Evolutionary conservation across 2,797 vertebrate species (phyloP).

Genomic region (Salarias fasciatus): DNA sequence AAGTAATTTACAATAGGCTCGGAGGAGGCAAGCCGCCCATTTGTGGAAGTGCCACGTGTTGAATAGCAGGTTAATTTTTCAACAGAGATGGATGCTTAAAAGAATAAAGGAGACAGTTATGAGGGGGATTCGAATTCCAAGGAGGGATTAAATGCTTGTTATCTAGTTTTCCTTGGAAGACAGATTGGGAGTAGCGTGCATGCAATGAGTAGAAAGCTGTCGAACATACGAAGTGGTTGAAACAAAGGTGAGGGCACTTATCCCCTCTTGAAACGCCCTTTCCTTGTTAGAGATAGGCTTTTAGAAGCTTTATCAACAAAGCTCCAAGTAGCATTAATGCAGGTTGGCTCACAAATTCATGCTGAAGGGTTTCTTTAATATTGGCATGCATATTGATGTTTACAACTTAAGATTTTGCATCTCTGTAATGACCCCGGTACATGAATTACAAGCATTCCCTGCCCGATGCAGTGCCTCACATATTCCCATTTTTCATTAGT

Average conservation of each 20-base stretch:
- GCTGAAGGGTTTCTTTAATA: constrained; percentile 71
- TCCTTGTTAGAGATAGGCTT: constrained; percentile 60
- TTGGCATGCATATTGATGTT: constrained; percentile 74
- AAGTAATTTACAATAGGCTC: constrained; percentile 95
- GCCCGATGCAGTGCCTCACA: constrained; percentile 29
- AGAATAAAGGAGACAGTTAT: constrained; percentile 86
- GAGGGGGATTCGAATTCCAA: constrained; percentile 86
- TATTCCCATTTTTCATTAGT: constrained; percentile 67
- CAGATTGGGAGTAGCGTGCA: constrained; percentile 74
- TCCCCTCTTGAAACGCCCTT: constrained; percentile 57
- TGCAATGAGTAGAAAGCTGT: constrained; percentile 81
- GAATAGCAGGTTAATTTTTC: constrained; percentile 94
- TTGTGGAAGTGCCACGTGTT: constrained; percentile 89
- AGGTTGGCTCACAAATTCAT: constrained; percentile 61
- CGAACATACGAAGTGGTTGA: constrained; percentile 65
- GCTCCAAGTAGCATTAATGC: constrained; percentile 60
- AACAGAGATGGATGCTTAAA: constrained; percentile 90
- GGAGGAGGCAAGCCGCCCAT: constrained; percentile 87
- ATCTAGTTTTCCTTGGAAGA: constrained; percentile 86
- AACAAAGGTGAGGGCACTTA: constrained; percentile 75
- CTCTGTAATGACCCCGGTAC: constrained; percentile 67
- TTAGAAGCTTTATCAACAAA: constrained; percentile 62
- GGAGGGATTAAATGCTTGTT: constrained; percentile 91
- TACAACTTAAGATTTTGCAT: constrained; percentile 55
- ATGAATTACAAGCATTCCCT: constrained; percentile 51